phyloP scores from a whole-genome alignment of 2,797 vertebrate species.

The Anniella stebbinsi region DNA sequence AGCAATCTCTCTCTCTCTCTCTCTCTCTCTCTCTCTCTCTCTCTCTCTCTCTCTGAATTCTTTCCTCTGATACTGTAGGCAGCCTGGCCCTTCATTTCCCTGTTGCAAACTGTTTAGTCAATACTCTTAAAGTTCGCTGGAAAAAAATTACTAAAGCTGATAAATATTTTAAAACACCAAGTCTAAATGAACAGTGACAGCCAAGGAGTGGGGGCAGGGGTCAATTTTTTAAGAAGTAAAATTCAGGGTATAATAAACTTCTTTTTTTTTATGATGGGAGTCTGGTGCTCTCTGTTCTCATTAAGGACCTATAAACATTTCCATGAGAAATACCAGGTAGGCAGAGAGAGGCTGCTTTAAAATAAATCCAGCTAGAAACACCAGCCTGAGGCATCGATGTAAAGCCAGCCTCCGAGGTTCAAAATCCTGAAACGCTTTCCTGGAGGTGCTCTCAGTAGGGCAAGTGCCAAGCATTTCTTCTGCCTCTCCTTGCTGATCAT shows the following conservation, averaged over 20 bases:
- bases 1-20: not conserved
- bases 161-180: not conserved
- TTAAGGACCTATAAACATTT: not conserved
- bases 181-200: not conserved
- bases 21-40: not conserved
- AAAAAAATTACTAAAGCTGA: conserved; percentile 39
- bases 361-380: not conserved
- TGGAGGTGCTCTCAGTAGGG: not conserved
- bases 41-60: not conserved
- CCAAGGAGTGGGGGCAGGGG: not conserved
- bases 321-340: not conserved
- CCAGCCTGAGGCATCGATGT: accelerated
- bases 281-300: not conserved
- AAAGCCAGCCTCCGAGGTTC: not conserved
- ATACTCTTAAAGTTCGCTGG: not conserved
- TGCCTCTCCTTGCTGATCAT: not conserved
- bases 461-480: not conserved
- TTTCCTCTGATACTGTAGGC: not conserved
- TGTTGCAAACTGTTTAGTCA: conserved; percentile 25
- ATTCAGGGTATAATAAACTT: not conserved
- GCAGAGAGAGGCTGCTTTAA: accelerated
- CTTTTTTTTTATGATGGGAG: accelerated
- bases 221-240: not conserved
- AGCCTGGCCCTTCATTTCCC: not conserved
- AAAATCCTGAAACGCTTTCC: not conserved